Evolutionary conservation across 2,113 vertebrate genomes (phyloP), one percentile per base, ranked within the genome.

Genomic region (Phaethon lepturus): DNA sequence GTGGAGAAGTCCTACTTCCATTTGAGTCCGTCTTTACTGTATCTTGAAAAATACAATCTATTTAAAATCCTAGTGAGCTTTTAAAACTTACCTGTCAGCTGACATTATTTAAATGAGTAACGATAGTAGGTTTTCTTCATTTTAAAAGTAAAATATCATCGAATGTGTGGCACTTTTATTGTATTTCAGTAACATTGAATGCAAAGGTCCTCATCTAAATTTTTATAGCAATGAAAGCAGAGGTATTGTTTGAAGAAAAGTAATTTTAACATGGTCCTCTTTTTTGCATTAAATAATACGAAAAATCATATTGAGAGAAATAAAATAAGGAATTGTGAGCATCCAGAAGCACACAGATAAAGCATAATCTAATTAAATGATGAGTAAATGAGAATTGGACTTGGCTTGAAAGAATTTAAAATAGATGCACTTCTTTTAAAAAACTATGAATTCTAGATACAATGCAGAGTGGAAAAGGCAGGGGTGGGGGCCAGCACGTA

Each of bases 401-500:
- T 49, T 35, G 35, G 24, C 5, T 16, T 52, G 50, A 47, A 72
- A 59, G 24, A 23, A 60, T 68, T 68, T 40, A 15, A 50, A 26
- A 33, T 6, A 35, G n/a, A 9, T 0, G 0, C 7, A 9, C 86
- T 69, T 68, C 50, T 78, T 73, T 73, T 40, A 11, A 23, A 92
- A 91, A 69, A 33, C n/a, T 10, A 17, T 1, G 4, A 68, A 58
- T 52, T 25, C 2, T 2, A 29, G 83, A 1, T n/a, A 2, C 5
- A 15, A 1, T 7, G 52, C 64, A 59, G 80, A 42, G 19, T 14
- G 31, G 59, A 26, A 42, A 17, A 62, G 69, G 53, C 44, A 38
- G 38, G 42, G 11, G 5, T 35, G 73, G 62, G 18, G 15, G 14
- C 50, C 17, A 1, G 28, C 33, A 1, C 10, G 0, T 5, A 2